Evolutionary conservation across 2,797 vertebrate genomes (phyloP).

Genomic region (Ficedula albicollis): DNA sequence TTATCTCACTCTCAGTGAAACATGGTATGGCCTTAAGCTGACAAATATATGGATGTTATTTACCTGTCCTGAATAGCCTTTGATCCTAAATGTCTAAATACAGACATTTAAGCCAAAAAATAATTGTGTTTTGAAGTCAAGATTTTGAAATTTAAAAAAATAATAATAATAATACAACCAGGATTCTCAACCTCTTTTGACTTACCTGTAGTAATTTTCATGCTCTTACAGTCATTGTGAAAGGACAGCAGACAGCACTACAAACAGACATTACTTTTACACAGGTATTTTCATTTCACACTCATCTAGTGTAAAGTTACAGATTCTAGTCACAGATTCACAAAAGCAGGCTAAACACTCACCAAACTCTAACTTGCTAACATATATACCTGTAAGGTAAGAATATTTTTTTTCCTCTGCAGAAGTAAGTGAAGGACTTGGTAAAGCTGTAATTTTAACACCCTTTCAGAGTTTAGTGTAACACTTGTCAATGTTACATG

Average conservation of each 20-base stretch:
- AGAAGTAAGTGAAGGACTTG: background rate
- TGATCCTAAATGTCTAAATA: background rate
- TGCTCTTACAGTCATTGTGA: background rate
- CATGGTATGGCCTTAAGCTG: fast-evolving
- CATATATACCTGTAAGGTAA: background rate
- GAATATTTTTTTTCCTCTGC: background rate
- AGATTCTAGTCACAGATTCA: background rate
- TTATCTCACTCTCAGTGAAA: background rate
- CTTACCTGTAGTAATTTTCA: background rate
- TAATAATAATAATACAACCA: background rate
- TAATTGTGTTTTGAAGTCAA: background rate
- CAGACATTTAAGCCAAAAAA: background rate
- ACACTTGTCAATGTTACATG: background rate
- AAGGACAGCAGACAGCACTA: background rate
- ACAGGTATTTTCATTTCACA: background rate
- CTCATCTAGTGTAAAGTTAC: background rate
- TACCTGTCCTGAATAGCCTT: background rate
- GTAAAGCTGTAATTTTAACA: background rate
- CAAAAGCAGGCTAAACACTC: background rate
- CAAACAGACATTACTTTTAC: background rate
- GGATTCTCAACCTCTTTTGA: background rate
- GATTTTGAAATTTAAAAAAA: background rate
- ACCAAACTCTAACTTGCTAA: background rate
- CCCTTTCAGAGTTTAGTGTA: background rate
- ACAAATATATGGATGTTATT: background rate